These are phyloP conservation scores for Baccha elongata DNA, from an alignment of 2,888 invertebrate species.

Conservation along the genomic window DNA sequence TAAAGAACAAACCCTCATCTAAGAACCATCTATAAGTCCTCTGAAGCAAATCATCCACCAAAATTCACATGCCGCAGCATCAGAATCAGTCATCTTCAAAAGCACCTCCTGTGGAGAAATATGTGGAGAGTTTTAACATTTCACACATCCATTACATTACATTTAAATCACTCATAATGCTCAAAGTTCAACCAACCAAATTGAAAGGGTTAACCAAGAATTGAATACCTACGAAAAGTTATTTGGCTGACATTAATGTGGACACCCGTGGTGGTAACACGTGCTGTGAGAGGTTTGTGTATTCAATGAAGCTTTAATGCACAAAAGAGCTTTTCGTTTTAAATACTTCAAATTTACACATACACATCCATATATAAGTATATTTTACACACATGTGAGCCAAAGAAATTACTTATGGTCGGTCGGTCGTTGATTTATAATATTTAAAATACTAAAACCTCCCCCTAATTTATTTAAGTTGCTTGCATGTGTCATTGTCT, in stretches of 20 bases:
- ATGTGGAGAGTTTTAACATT: conserved; percentile 46
- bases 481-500: neutral
- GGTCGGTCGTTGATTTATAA: conserved; percentile 27
- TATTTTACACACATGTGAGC: conserved; percentile 12
- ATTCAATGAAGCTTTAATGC: conserved; percentile 50
- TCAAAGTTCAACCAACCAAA: conserved; percentile 45
- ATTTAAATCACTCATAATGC: neutral
- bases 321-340: conserved; percentile 38
- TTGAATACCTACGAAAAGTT: conserved; percentile 36
- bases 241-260: neutral
- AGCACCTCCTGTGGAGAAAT: neutral
- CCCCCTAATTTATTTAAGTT: conserved; percentile 37
- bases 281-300: conserved; percentile 49
- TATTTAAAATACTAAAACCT: conserved; percentile 16
- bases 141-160: neutral
- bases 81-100: too few species aligned
- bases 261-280: conserved; percentile 56
- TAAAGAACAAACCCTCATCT: too few species aligned
- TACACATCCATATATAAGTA: neutral
- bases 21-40: too few species aligned
- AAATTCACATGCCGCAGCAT: too few species aligned
- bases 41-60: neutral
- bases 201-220: conserved; percentile 45
- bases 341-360: neutral
- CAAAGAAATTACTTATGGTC: conserved; percentile 18